phyloP scores from a whole-genome alignment of 2,888 invertebrate genomes.

The Cerceris rybyensis region DNA sequence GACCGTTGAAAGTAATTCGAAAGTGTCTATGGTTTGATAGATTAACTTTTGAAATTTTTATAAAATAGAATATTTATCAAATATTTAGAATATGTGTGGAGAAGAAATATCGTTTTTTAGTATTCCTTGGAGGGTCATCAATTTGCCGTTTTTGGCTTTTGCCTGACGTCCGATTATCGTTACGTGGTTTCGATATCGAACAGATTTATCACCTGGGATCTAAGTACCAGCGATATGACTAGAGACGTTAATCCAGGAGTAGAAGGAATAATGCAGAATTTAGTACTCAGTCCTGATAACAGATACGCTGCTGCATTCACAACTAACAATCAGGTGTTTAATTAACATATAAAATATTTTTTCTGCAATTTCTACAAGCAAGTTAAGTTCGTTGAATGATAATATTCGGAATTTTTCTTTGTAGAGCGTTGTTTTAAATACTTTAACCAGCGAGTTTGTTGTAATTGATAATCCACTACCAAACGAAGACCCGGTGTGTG shows the following conservation, averaged over 20 bases:
- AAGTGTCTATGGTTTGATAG: neutral
- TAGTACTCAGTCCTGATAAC: slow-evolving; percentile 96
- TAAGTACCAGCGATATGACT: slow-evolving; percentile 97
- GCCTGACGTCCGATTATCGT: slow-evolving; percentile 93
- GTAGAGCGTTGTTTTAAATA: slow-evolving; percentile 93
- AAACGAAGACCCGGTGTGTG: slow-evolving; percentile 86
- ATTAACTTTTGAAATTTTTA: neutral
- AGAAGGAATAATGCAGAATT: slow-evolving; percentile 97
- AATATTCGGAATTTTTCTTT: slow-evolving; percentile 62
- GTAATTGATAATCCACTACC: slow-evolving; percentile 92
- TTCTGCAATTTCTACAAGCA: too few relatives aligned
- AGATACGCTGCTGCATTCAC: slow-evolving; percentile 98
- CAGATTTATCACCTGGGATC: slow-evolving; percentile 97
- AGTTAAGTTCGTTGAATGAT: neutral
- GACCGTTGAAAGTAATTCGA: slow-evolving; percentile 92
- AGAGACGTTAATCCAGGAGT: slow-evolving; percentile 96
- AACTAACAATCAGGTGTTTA: slow-evolving; percentile 93
- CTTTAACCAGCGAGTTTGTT: slow-evolving; percentile 96
- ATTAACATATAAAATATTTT: neutral
- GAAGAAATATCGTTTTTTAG: slow-evolving; percentile 83
- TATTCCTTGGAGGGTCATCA: slow-evolving; percentile 99
- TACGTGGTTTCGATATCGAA: slow-evolving; percentile 98
- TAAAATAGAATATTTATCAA: neutral
- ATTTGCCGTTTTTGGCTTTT: slow-evolving; percentile 97
- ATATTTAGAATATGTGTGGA: too few relatives aligned